Percentiles rank a stretch among this genome's conserved stretches.
phyloP scores from a whole-genome alignment of 2,888 invertebrate species.

The Pseudoips prasinana region DNA sequence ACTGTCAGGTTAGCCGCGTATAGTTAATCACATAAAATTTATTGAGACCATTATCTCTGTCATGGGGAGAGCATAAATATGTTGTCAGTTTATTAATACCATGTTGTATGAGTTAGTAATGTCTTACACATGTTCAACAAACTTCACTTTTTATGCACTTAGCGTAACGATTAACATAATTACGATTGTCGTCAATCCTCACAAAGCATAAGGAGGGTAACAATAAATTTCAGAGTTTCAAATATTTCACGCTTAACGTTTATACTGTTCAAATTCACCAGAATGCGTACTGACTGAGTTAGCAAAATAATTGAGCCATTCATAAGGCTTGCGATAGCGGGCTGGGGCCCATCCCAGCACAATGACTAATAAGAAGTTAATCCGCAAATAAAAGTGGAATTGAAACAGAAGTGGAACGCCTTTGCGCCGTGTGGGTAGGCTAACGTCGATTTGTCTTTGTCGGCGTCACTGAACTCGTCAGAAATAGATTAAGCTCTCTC shows the following conservation, averaged over 20 bases:
- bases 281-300: constrained; percentile 53
- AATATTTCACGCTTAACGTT: constrained; percentile 36
- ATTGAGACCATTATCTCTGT: constrained; percentile 59
- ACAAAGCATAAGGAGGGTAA: constrained; percentile 13
- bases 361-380: constrained; percentile 82
- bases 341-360: constrained; percentile 60
- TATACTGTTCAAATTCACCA: constrained; percentile 39
- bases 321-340: constrained; percentile 78
- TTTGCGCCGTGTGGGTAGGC: constrained; percentile 80
- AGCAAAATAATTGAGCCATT: constrained; percentile 78
- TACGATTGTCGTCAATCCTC: constrained; percentile 28
- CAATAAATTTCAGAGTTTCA: constrained; percentile 25
- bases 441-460: constrained; percentile 81
- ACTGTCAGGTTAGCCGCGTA: constrained; percentile 38
- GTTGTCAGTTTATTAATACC: constrained; percentile 69
- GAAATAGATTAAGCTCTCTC: constrained; percentile 83
- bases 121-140: constrained; percentile 56
- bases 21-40: constrained; percentile 60
- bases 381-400: constrained; percentile 82
- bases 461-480: constrained; percentile 83
- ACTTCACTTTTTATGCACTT: constrained; percentile 31
- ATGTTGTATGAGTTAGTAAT: constrained; percentile 49
- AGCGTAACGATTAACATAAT: constrained; percentile 43
- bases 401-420: constrained; percentile 80
- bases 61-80: constrained; percentile 60